Evolutionary conservation across 2,797 vertebrate genomes (phyloP), one percentile per base, ranked within the genome.

Genomic region (Ceryle rudis): DNA sequence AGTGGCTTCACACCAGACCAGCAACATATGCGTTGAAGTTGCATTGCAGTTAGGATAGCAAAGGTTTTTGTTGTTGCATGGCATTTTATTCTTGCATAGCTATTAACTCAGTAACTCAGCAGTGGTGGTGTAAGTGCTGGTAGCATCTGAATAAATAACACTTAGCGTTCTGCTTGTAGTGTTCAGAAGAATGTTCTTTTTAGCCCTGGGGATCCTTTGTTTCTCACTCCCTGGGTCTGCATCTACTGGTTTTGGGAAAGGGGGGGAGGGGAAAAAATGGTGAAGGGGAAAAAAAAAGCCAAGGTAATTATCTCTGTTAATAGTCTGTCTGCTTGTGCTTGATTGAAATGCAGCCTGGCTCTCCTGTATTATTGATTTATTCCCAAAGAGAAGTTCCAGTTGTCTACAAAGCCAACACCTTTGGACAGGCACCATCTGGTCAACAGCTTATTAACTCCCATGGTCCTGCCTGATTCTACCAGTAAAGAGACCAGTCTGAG

Each of bases 361-460:
- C 75, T 81, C 78, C 83, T 69, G 82, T 72, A 92, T 85, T 52
- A 86, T 82, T 97, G 96, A 87, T 87, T 94, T 93, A 93, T 92
- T 97, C 97, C 97, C 97, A 96, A 90, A 91, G 96, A 97, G 94
- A 89, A 96, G 96, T 97, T 97, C 93, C 96, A 85, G 90, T 97
- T 97, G 94, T 95, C 97, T 96, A 79, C 93, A 93, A 97, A 97
- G 97, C 95, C 95, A 97, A 81, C 96, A 97, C 97, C 97, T 98
- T 96, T 95, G 95, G 97, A 98, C 96, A 97, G 94, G 89, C 88
- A 87, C 98, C 97, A 97, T 98, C 97, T 97, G 97, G 96, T 84
- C 91, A 90, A 49, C 90, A 91, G 42, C 82, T 96, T 97, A 92
- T 97, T 97, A 97, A 89, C 81, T 97, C 96, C 95, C 91, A 22